A percentile compares a stretch with the other conserved stretches of the same genome.
Conservation (phyloP, 2,113 vertebrate species). For the Phylloscopus whistleri region DNA sequence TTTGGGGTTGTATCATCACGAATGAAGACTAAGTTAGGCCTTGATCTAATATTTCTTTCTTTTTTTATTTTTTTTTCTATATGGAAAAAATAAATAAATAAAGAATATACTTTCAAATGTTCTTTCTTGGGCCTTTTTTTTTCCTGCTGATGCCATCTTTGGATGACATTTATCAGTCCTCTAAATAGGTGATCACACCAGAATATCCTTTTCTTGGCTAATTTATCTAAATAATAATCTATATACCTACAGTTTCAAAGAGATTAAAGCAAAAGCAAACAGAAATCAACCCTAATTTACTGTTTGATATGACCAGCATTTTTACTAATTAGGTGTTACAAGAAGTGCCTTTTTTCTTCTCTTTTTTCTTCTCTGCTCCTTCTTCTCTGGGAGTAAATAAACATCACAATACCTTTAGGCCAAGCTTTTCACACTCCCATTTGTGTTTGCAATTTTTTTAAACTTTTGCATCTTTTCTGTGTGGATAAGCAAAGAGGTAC, state of each 20-base stretch:
- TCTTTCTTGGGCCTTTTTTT: not conserved
- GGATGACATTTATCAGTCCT: not conserved
- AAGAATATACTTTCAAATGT: not conserved
- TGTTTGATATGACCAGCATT: not conserved
- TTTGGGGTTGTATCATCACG: not conserved
- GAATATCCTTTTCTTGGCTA: not conserved
- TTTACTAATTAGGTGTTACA: not conserved
- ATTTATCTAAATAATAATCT: not conserved
- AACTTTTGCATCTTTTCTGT: not conserved
- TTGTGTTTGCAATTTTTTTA: not conserved
- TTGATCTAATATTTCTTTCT: not conserved
- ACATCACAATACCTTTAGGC: not conserved
- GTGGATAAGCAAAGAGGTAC: not conserved
- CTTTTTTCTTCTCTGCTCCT: not conserved
- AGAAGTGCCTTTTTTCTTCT: not conserved
- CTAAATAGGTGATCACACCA: not conserved
- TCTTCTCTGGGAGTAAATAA: not conserved
- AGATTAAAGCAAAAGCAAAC: not conserved
- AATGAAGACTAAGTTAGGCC: not conserved
- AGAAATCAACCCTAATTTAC: not conserved
- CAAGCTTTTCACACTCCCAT: not conserved
- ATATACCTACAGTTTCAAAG: not conserved
- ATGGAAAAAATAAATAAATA: not conserved
- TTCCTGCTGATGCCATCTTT: not conserved
- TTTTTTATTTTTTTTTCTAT: not conserved